Evolutionary conservation across 1,140 invertebrate genomes (phyloP), one percentile per base, ranked within the genome.

Genomic region (Harlomillsia oculata): DNA sequence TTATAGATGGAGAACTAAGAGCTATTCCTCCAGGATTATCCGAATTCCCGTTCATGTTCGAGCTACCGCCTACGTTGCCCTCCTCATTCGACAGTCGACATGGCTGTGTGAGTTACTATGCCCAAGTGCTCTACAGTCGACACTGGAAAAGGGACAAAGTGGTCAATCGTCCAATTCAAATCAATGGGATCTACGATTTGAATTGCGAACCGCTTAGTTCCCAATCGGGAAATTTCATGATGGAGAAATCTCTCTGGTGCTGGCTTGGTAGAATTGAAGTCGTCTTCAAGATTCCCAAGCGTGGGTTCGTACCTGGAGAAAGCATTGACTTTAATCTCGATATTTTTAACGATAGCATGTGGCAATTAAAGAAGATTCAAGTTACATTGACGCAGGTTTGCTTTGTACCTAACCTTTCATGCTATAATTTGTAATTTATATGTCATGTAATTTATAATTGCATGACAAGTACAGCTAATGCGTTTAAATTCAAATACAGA

Each of bases 211-310:
- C 28, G 16, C 18, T 11, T 32, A 9, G 18, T n/a, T 32, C 20
- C 34, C 45, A 48, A 32, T 20, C 45, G 3, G 45, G 28, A 6
- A 34, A 13, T 2, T 48, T 48, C 25, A 1, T 48, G 0, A 48
- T 48, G 45, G 45, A 48, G 36, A 48, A 48, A 23, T 32, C 30
- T 32, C 14, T 48, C 11, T 48, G 28, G 28, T 48, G 45, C 28
- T 48, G 45, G 45, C 21, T 48, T 11, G 45, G 45, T 3, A 4
- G 11, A 3, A 48, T 48, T 48, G n/a, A 48, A 21, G 45, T 48
- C 2, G 8, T 30, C n/a, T 48, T 30, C 23, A 32, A 32, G 20
- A 32, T 48, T 14, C 8, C 29, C 13, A 48, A 34, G 28, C n/a
- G 45, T 32, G 45, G 28, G 2, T 48, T 32, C 28, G 5, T 32